A percentile compares a stretch with the other conserved stretches of the same genome.
These are phyloP conservation scores for Sycobia sp. DNA, from an alignment of 1,140 invertebrate genomes.

Conservation along the genomic window DNA sequence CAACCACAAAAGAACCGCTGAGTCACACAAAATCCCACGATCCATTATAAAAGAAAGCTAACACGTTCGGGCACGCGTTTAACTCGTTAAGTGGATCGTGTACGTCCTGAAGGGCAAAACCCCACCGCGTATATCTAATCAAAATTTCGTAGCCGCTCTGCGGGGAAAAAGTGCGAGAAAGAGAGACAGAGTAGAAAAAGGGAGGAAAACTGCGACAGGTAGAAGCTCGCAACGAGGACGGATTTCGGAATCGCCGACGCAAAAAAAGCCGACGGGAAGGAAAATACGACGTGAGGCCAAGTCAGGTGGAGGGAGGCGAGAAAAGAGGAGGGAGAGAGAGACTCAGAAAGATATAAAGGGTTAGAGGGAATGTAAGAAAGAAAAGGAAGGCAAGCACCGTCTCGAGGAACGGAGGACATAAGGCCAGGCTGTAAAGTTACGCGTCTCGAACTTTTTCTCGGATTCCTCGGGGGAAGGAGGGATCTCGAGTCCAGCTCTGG, in stretches of 20 bases:
- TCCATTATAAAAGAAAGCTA: too few species aligned
- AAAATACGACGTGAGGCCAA: too few species aligned
- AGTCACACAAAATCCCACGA: too few species aligned
- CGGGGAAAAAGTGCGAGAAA: background rate
- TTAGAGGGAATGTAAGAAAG: too few species aligned
- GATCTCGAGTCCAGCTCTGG: slow-evolving; percentile 16
- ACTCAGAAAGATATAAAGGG: too few species aligned
- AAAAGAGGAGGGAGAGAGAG: too few species aligned
- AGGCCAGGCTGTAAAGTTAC: slow-evolving; percentile 35
- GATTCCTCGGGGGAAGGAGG: slow-evolving; percentile 27
- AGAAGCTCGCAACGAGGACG: background rate
- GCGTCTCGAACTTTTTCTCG: slow-evolving; percentile 34
- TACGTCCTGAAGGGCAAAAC: background rate
- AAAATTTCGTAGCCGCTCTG: background rate
- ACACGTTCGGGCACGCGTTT: too few species aligned
- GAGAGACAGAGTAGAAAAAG: background rate
- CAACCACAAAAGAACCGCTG: too few species aligned
- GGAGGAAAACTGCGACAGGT: background rate
- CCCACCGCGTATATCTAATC: slow-evolving; percentile 3
- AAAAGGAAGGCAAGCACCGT: too few species aligned
- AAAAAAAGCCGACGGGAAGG: background rate
- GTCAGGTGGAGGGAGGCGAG: too few species aligned
- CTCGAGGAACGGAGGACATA: slow-evolving; percentile 9
- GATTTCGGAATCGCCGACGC: slow-evolving; percentile 22
- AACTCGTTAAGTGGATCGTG: slow-evolving; percentile 3